Evolutionary conservation across 2,797 vertebrate genomes (phyloP), one percentile per base, ranked within the genome.

Genomic region (Odontamblyopus rebecca): DNA sequence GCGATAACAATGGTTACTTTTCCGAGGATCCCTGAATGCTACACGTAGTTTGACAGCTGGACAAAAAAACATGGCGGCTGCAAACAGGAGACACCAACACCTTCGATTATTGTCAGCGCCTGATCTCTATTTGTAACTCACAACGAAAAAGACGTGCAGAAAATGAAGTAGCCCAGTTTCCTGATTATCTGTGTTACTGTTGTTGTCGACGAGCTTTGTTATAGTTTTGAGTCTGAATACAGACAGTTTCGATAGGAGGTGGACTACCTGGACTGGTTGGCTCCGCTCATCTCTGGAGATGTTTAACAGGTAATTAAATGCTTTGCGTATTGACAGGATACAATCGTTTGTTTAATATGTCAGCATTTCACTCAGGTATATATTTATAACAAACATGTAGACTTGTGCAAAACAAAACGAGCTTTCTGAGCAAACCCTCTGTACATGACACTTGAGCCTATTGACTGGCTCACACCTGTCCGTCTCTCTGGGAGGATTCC

Each of bases 41-140:
- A 3, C 90, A 64, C 65, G 19, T 16, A 69, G 19, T 81, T 85
- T 92, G 89, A 88, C 89, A 86, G 82, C 85, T 81, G 71, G 80
- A 66, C 71, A 71, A 72, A 6, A 74, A 69, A 94, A 93, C 83
- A 94, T 94, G 94, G 94, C 92, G 89, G 81, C 82, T 54, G 77
- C 44, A 70, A 64, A 77, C 73, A 83, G 78, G 77, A 26, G 30
- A 16, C 66, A 38, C 27, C 63, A 59, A 59, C 70, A 41, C 38
- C 60, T 60, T 54, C 60, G 51, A 59, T 73, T 66, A 32, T 60
- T 44, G 2, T 26, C n/a, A 59, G 51, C 67, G 77, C 77, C 78
- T 82, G 72, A 71, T 60, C 67, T 48, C 68, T 69, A 35, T 57
- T 71, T 70, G 12, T 38, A 66, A 65, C 11, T 70, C 2, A 23